Evolutionary conservation across 1,140 invertebrate species (phyloP).

Genomic region (Battus philenor): DNA sequence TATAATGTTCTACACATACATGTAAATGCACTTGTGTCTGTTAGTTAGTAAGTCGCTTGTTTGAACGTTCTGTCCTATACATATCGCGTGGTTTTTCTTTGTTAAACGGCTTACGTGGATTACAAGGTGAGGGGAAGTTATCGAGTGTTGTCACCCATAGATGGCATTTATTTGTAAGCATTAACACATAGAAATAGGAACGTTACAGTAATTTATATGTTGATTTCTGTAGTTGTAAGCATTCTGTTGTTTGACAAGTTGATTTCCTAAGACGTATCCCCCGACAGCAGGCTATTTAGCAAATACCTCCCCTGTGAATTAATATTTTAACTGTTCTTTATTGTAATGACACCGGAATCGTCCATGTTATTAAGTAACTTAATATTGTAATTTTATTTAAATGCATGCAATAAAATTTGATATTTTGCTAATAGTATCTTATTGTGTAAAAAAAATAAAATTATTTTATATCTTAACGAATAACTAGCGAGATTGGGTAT

Average conservation of each 20-base stretch:
- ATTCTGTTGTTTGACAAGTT: conserved; percentile 47
- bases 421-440: conserved; percentile 62
- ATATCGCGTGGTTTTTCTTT: conserved; percentile 18
- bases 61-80: conserved; percentile 6
- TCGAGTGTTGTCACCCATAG: not conserved
- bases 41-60: conserved; percentile 1
- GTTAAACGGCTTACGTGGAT: conserved; percentile 10
- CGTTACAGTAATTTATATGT: conserved; percentile 75
- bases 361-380: conserved; percentile 54
- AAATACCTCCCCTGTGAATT: conserved; percentile 44
- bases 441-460: conserved; percentile 46
- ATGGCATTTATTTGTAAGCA: conserved; percentile 12
- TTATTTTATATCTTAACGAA: conserved; percentile 52
- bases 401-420: conserved; percentile 71
- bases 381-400: conserved; percentile 57
- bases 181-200: conserved; percentile 39
- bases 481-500: conserved; percentile 37
- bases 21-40: not conserved
- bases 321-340: conserved; percentile 28
- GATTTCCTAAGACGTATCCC: conserved; percentile 1
- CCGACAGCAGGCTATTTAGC: conserved; percentile 21
- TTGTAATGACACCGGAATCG: conserved; percentile 38
- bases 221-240: conserved; percentile 69
- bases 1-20: conserved; percentile 2
- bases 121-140: conserved; percentile 11